Evolutionary conservation across 2,797 vertebrate species (phyloP).

Genomic region (Poeciliopsis presidionis): DNA sequence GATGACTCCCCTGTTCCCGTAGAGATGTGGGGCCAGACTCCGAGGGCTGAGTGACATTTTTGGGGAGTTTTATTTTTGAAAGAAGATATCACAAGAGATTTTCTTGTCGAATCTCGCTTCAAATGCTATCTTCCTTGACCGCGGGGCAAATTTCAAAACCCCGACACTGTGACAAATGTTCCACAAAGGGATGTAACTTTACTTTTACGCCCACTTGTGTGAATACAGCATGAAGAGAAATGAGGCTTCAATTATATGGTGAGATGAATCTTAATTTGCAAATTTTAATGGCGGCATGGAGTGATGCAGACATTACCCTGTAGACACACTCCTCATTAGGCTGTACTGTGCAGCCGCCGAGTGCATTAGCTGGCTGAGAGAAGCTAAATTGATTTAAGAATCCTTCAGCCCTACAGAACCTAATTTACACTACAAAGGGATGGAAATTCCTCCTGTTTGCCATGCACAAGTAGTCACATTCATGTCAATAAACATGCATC

Average conservation of each 20-base stretch:
- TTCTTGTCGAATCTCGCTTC: conserved; percentile 32
- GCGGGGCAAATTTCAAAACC: conserved; percentile 18
- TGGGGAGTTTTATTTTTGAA: not conserved
- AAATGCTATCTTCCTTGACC: conserved; percentile 23
- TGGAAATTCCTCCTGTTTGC: conserved; percentile 56
- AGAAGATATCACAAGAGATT: not conserved
- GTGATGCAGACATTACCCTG: conserved; percentile 56
- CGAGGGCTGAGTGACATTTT: conserved; percentile 30
- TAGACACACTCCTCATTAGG: conserved; percentile 71
- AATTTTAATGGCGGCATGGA: conserved; percentile 65
- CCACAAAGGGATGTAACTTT: conserved; percentile 29
- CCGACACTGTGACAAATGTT: conserved; percentile 21
- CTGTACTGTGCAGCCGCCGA: conserved; percentile 55
- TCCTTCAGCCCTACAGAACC: conserved; percentile 62
- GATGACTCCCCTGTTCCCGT: not conserved
- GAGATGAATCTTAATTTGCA: conserved; percentile 67
- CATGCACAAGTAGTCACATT: conserved; percentile 45
- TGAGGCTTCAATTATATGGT: conserved; percentile 50
- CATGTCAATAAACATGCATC: conserved; percentile 42
- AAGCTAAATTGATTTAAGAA: conserved; percentile 76
- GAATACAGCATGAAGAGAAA: conserved; percentile 38
- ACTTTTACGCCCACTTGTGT: conserved; percentile 34
- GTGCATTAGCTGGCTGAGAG: conserved; percentile 67
- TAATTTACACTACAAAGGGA: conserved; percentile 80
- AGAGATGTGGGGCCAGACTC: not conserved